These are phyloP conservation scores for Riptortus pedestris DNA, from an alignment of 1,140 invertebrate genomes.

Conservation along the genomic window DNA sequence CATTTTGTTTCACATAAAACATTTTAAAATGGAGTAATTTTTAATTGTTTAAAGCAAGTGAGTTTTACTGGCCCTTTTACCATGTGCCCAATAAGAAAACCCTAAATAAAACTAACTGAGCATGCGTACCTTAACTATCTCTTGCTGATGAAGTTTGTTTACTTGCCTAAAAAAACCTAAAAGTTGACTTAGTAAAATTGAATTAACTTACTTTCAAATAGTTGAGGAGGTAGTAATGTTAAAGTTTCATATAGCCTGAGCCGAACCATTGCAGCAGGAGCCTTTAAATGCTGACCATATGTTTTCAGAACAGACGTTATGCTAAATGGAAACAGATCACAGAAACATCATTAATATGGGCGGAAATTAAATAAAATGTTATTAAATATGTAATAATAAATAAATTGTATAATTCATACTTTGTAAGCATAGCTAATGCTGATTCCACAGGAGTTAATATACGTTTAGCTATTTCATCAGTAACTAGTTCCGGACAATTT, in stretches of 20 bases:
- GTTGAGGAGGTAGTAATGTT: conserved; percentile 67
- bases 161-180: too few relatives aligned
- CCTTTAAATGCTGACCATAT: conserved; percentile 88
- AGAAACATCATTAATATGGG: conserved; percentile 13
- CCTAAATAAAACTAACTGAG: too few relatives aligned
- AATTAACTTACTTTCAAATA: conserved; percentile 59
- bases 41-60: too few relatives aligned
- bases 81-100: too few relatives aligned
- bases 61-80: too few relatives aligned
- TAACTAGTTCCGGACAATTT: conserved; percentile 81
- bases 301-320: conserved; percentile 76
- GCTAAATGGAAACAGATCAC: too few relatives aligned
- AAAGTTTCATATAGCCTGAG: conserved; percentile 85
- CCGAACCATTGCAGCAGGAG: conserved; percentile 82
- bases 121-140: too few relatives aligned
- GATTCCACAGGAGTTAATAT: conserved; percentile 86
- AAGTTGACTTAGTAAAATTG: neutral
- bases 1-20: too few relatives aligned
- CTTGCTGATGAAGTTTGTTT: too few relatives aligned
- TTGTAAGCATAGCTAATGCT: conserved; percentile 84
- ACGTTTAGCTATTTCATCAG: conserved; percentile 79
- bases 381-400: conserved; percentile 32
- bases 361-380: neutral
- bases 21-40: too few relatives aligned
- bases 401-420: conserved; percentile 53